Conservation (phyloP, 2,113 vertebrate species). For the Drymodes brunneopygia region DNA sequence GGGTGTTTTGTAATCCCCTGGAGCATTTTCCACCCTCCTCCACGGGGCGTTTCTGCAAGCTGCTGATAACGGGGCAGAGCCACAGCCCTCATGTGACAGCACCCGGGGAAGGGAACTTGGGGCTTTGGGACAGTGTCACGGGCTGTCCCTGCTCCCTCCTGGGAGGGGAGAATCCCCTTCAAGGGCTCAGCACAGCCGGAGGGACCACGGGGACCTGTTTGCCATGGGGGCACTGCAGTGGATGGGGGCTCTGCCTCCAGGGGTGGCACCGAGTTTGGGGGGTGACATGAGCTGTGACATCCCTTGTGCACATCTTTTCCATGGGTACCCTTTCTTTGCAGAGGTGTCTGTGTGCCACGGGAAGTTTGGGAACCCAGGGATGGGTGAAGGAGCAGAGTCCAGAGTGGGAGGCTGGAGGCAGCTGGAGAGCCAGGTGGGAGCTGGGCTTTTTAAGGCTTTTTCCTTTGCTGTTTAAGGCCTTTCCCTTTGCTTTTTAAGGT, state of each 20-base stretch:
- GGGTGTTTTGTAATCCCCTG: not conserved
- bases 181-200: accelerated
- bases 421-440: not conserved
- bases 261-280: not conserved
- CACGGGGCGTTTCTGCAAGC: not conserved
- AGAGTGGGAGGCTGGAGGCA: not conserved
- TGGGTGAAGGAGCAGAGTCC: not conserved
- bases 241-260: not conserved
- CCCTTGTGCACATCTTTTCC: accelerated
- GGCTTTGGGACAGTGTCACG: not conserved
- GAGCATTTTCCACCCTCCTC: not conserved
- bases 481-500: not conserved
- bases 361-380: not conserved
- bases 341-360: accelerated
- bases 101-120: not conserved
- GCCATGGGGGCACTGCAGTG: accelerated
- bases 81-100: not conserved
- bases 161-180: not conserved
- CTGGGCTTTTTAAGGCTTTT: not conserved
- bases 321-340: not conserved
- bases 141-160: not conserved
- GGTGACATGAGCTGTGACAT: accelerated
- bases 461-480: not conserved
- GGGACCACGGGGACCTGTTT: accelerated
- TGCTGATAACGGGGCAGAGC: not conserved